Conservation (phyloP, 2,888 invertebrate species). For the Tachystola acroxantha region DNA sequence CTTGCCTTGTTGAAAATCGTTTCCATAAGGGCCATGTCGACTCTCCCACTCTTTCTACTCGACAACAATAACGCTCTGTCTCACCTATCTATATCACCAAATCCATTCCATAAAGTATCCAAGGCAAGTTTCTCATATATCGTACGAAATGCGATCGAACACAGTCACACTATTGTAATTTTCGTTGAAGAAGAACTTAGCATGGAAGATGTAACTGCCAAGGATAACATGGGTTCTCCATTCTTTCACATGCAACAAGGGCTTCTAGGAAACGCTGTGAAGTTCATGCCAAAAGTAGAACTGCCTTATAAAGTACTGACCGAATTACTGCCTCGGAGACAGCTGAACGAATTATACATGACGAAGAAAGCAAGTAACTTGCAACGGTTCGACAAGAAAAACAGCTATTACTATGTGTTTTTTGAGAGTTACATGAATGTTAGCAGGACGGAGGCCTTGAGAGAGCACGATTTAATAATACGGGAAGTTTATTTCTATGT, state of each 20-base stretch:
- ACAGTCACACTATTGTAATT: conserved; percentile 32
- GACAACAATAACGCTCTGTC: conserved; percentile 32
- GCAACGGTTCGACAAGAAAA: conserved; percentile 22
- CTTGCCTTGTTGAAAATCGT: no score
- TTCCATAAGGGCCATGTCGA: no score
- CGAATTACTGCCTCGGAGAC: conserved; percentile 25
- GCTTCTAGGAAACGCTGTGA: conserved; percentile 29
- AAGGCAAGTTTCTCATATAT: conserved; percentile 31
- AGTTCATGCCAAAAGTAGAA: conserved; percentile 41
- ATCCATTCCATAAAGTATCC: conserved; percentile 39
- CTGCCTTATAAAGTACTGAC: conserved; percentile 36
- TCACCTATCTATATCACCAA: conserved; percentile 21
- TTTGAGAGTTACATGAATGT: conserved; percentile 38
- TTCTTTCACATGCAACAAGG: conserved; percentile 30
- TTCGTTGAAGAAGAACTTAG: conserved; percentile 49
- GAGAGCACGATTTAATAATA: conserved; percentile 47
- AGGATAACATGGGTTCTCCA: conserved; percentile 40
- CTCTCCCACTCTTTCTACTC: conserved; percentile 42
- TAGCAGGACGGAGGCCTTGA: conserved; percentile 25
- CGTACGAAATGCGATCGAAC: conserved; percentile 26
- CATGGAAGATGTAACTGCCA: conserved; percentile 43
- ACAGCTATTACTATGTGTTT: conserved; percentile 43
- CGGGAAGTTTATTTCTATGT: conserved; percentile 32
- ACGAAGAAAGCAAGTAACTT: conserved; percentile 21
- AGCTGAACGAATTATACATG: conserved; percentile 31